Conservation (phyloP, 2,888 invertebrate species). For the Eilema depressum region DNA sequence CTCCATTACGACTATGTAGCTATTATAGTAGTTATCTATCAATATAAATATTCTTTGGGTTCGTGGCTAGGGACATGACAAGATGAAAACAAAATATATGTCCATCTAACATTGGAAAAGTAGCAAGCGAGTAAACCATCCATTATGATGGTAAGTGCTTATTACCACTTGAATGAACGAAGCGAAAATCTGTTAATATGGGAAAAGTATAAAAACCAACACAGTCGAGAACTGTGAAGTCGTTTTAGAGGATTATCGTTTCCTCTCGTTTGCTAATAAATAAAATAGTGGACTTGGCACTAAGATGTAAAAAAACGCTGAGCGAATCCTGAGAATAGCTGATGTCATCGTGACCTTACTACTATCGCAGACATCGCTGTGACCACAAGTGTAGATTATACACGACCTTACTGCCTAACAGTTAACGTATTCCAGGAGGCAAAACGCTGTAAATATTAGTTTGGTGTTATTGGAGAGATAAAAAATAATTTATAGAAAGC, state of each 20-base stretch:
- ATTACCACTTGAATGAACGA: too few relatives aligned
- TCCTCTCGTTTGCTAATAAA: not conserved
- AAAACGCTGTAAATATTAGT: not conserved
- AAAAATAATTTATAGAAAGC: not conserved
- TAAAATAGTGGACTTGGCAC: slow-evolving; percentile 5
- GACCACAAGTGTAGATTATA: slow-evolving; percentile 15
- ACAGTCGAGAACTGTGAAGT: not conserved
- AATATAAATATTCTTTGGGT: too few relatives aligned
- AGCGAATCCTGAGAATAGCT: slow-evolving; percentile 17
- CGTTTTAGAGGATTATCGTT: not conserved
- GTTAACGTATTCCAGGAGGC: not conserved
- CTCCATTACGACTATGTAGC: too few relatives aligned
- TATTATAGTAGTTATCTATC: too few relatives aligned
- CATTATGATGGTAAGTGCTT: not conserved
- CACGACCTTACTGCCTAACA: slow-evolving; percentile 6
- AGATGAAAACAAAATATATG: too few relatives aligned
- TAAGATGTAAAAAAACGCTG: slow-evolving; percentile 8
- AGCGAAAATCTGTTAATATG: not conserved
- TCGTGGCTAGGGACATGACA: too few relatives aligned
- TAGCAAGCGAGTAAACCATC: not conserved
- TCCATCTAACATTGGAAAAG: not conserved
- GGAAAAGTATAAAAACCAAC: not conserved
- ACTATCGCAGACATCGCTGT: slow-evolving; percentile 40
- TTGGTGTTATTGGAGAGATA: not conserved
- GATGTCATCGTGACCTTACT: slow-evolving; percentile 26